These are phyloP conservation scores for Anseranas semipalmata DNA, from an alignment of 2,113 vertebrate genomes.

Conservation along the genomic window DNA sequence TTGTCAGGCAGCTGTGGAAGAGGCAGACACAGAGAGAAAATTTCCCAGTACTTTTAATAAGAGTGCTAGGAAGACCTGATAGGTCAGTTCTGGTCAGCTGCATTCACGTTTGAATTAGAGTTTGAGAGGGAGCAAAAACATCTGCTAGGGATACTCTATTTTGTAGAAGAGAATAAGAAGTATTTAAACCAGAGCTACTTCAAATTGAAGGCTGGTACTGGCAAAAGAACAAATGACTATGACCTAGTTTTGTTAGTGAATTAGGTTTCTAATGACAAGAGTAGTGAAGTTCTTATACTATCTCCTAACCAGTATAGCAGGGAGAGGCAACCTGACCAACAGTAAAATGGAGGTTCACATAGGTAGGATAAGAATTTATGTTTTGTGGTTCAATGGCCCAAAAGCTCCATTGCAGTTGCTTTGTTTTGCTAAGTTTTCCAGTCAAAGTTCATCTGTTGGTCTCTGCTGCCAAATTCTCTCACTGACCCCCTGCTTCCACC, in stretches of 20 bases:
- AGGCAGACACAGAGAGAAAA: neutral
- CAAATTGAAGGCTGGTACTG: neutral
- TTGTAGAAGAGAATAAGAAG: neutral
- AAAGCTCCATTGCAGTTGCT: neutral
- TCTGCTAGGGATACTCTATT: neutral
- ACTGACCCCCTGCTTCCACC: neutral
- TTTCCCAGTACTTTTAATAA: neutral
- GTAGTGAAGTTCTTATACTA: neutral
- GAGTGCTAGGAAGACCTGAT: neutral
- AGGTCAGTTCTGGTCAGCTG: neutral
- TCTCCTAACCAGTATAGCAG: neutral
- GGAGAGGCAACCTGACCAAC: neutral
- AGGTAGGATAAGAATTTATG: neutral
- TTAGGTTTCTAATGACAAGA: neutral
- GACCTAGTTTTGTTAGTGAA: neutral
- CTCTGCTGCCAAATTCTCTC: neutral
- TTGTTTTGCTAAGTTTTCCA: neutral
- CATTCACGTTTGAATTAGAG: neutral
- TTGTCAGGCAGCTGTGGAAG: neutral
- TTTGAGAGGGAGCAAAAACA: neutral
- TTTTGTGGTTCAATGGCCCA: neutral
- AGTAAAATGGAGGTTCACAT: neutral
- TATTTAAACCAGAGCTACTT: neutral
- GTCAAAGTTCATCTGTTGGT: neutral
- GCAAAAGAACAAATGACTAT: neutral